These are phyloP conservation scores for Paradisaea rubra DNA, from an alignment of 2,113 vertebrate genomes.

Conservation along the genomic window DNA sequence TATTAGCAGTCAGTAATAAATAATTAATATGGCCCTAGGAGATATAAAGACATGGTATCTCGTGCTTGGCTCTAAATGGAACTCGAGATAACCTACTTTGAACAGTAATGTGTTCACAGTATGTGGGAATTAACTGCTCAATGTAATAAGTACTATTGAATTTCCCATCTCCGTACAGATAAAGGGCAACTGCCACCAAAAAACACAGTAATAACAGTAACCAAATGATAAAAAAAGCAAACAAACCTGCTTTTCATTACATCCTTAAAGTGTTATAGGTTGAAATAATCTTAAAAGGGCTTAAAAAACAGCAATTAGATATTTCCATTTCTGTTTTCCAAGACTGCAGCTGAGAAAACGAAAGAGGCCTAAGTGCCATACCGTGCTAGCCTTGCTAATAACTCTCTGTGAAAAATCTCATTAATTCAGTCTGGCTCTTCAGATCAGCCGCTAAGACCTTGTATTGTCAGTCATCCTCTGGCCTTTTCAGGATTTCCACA, in stretches of 20 bases:
- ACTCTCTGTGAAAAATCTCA: slow-evolving; percentile 96
- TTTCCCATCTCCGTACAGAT: slow-evolving; percentile 65
- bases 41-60: slow-evolving; percentile 61
- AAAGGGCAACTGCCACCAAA: slow-evolving; percentile 65
- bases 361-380: slow-evolving; percentile 70
- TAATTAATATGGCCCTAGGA: slow-evolving; percentile 75
- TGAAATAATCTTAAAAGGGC: slow-evolving; percentile 72
- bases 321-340: slow-evolving; percentile 82
- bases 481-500: slow-evolving; percentile 87
- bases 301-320: slow-evolving; percentile 78
- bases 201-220: slow-evolving; percentile 58
- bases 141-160: slow-evolving; percentile 75
- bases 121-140: slow-evolving; percentile 78
- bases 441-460: slow-evolving; percentile 92
- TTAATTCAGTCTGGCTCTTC: slow-evolving; percentile 95
- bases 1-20: slow-evolving; percentile 69
- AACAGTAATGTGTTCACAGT: slow-evolving; percentile 77
- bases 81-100: slow-evolving; percentile 73
- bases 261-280: slow-evolving; percentile 73
- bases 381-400: slow-evolving; percentile 85
- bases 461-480: slow-evolving; percentile 96
- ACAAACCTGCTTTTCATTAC: slow-evolving; percentile 63
- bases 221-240: slow-evolving; percentile 19
- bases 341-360: slow-evolving; percentile 75
- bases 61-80: slow-evolving; percentile 66